Base-by-base conservation (phyloP, 2,888 invertebrate genomes). In the Leptothorax acervorum region DNA sequence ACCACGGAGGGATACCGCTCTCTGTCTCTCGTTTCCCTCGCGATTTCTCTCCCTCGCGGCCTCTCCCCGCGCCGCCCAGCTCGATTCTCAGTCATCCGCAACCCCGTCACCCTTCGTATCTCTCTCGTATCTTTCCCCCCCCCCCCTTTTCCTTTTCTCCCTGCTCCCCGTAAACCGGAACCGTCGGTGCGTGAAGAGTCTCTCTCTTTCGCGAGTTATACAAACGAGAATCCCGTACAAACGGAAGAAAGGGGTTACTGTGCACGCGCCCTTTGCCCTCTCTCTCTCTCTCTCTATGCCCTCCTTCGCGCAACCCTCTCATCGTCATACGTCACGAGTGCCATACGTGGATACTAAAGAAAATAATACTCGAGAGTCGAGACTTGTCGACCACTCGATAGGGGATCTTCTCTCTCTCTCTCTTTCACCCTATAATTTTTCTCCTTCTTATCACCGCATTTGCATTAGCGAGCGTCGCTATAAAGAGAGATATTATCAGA, bases 381-480 rank as follows among this genome's bases (percentile, higher is more conserved):
- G 82, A 79, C 89, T 88, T 86, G 82, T 85, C 87, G 85, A 85
- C 84, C 86, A 71, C 81, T 71, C 81, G 82, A 85, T 73, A 74
- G 75, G 28, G 65, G 65, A 73, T 63, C 68, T 70, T 48, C 73
- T 79, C 53, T 45, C 60, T 42, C 1, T 42, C 42, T 42, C 42
- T 42, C 42, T 42, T 1, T 42, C 42, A 1, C 42, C 2, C 42
- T 11, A 48, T n/a, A 3, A 9, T 12, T 42, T 65, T 28, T 35
- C 48, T 84, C 51, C 57, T 65, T 23, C 11, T 60, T 62, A 53
- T 68, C 60, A 70, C 23, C 48, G 15, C 65, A 45, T 84, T 84
- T 87, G 85, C 90, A 87, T 86, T 89, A 85, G 85, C 89, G 88
- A 90, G 88, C 90, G 88, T 88, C 85, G 88, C 89, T 90, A 90